Evolutionary conservation across 1,140 invertebrate species (phyloP), one percentile per base, ranked within the genome.

Genomic region (Pseudomyrmex flavicornis): DNA sequence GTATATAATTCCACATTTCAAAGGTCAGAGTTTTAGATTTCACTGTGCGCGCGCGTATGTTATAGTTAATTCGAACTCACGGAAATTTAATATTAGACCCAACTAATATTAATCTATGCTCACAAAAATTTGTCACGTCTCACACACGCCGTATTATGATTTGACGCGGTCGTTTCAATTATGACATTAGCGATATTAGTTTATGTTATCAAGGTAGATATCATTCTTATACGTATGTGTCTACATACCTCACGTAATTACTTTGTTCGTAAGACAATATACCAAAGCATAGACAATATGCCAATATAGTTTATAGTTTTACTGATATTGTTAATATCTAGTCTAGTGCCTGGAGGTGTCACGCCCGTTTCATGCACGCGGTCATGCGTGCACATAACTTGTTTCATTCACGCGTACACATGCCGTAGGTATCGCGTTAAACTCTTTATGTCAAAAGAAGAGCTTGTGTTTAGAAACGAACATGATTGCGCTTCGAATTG

Each of bases 301-400:
- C 17, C 17, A 17, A 17, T 17, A 17, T 17, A 17, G 17, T 17
- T 17, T 17, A 17, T 13, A 3, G 8, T 54, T 50, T 50, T 68
- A 44, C 26, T 63, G 26, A 54, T 52, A 54, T 13, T 13, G 20
- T 79, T 79, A 79, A 79, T 79, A 59, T 58, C 65, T 59, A 65
- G 46, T 44, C 48, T 58, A 35, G 15, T 79, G 48, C 7, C 61
- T 44, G 22, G 61, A 52, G 61, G 46, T 76, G 65, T 79, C 65
- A 70, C 66, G 44, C 66, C 20, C 54, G 76, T 50, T 80, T 80
- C 66, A 35, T 22, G 66, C 54, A 59, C 56, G 76, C 66, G 22
- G 52, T 12, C 54, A 72, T 61, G 66, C 44, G 66, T 70, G n/a
- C 76, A 70, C 26, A 20, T 54, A 61, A 69, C 63, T 69, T 69